phyloP scores from a whole-genome alignment of 2,888 invertebrate genomes.

The Flabesymbios commensalis region DNA sequence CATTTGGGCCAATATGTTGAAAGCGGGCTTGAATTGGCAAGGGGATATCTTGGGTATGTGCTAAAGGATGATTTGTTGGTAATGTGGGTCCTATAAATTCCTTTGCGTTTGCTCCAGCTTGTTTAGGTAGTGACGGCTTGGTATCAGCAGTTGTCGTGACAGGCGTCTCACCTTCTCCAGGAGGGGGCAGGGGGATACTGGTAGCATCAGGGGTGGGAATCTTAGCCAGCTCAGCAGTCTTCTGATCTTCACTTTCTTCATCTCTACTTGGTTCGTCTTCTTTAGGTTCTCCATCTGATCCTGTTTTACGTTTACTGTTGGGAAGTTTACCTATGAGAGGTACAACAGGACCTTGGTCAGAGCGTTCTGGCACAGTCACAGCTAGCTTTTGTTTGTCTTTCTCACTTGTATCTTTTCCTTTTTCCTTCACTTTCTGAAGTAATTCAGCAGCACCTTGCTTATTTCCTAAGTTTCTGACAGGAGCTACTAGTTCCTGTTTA shows the following conservation, averaged over 20 bases:
- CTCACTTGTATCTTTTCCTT: constrained; percentile 9
- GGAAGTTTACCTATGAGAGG: constrained; percentile 8
- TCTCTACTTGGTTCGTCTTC: neutral
- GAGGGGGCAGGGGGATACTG: constrained; percentile 25
- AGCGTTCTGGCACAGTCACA: neutral
- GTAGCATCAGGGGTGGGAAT: constrained; percentile 16
- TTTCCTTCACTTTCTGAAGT: constrained; percentile 39
- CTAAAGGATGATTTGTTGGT: constrained; percentile 24
- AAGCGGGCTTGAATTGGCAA: constrained; percentile 22
- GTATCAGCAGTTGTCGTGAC: neutral
- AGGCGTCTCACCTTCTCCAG: neutral
- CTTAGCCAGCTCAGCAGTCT: neutral
- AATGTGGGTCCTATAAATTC: constrained; percentile 30
- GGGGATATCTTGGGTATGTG: constrained; percentile 23
- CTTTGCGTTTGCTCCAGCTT: neutral
- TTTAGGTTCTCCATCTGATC: neutral
- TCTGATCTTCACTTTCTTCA: neutral
- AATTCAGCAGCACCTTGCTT: no score
- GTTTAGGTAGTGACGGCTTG: neutral
- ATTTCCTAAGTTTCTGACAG: no score
- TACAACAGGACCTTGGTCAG: constrained; percentile 8
- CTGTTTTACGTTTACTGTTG: neutral
- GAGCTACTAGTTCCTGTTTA: no score
- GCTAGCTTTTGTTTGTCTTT: neutral
- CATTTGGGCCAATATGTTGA: constrained; percentile 32